Evolutionary conservation across 2,113 vertebrate species (phyloP).

Genomic region (Poicephalus meyeri): DNA sequence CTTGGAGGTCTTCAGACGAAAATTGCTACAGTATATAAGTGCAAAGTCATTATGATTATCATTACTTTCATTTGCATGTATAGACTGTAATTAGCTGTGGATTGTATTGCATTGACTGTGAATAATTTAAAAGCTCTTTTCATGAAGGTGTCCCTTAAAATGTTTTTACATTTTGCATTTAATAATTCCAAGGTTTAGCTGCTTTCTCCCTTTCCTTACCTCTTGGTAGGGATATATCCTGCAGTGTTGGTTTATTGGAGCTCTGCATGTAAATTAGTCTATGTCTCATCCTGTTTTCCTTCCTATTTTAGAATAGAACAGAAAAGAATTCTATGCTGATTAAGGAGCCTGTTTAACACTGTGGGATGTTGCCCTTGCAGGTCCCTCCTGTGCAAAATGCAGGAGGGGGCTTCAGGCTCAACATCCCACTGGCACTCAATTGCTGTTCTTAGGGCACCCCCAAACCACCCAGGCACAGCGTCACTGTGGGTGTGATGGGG

Average conservation of each 20-base stretch:
- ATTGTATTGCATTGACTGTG: conserved; percentile 55
- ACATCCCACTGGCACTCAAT: neutral
- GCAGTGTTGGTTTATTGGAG: neutral
- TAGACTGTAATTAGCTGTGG: conserved; percentile 65
- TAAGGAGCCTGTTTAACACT: neutral
- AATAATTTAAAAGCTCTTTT: conserved; percentile 56
- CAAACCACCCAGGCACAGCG: rapidly evolving
- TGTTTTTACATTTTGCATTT: conserved; percentile 25
- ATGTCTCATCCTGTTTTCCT: neutral
- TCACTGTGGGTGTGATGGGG: neutral
- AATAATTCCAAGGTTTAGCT: neutral
- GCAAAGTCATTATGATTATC: conserved; percentile 67
- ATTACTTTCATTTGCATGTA: conserved; percentile 57
- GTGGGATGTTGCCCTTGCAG: neutral
- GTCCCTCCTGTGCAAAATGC: neutral
- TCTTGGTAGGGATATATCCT: neutral
- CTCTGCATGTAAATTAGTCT: neutral
- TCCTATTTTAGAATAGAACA: neutral
- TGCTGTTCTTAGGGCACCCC: neutral
- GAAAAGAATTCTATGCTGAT: neutral
- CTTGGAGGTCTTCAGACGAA: conserved; percentile 49
- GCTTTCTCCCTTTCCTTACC: neutral
- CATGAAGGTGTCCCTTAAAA: conserved; percentile 41
- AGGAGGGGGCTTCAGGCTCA: neutral
- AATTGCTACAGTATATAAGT: conserved; percentile 51